Conservation (phyloP, 2,888 invertebrate species). For the Nephrotoma appendiculata region DNA sequence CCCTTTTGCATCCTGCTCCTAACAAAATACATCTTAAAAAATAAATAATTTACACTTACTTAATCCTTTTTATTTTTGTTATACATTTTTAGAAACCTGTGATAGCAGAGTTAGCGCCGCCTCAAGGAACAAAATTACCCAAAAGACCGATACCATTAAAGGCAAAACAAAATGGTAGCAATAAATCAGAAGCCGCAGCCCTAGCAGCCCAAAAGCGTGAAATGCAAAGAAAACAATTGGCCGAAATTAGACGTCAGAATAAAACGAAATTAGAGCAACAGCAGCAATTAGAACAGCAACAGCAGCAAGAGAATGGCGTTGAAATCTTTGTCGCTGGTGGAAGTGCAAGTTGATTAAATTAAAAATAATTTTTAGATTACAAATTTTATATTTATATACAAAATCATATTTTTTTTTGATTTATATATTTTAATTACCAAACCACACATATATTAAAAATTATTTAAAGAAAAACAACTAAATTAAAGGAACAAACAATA, state of each 20-base stretch:
- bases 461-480: background rate
- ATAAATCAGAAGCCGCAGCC: slow-evolving; percentile 17
- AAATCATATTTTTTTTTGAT: background rate
- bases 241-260: slow-evolving; percentile 41
- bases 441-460: background rate
- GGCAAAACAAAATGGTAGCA: slow-evolving; percentile 11
- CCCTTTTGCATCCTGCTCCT: too few species aligned
- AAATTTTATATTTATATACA: background rate
- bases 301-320: background rate
- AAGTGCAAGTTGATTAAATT: background rate
- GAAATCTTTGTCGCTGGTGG: slow-evolving; percentile 2
- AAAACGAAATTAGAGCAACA: slow-evolving; percentile 17
- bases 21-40: too few species aligned
- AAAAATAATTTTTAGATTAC: background rate
- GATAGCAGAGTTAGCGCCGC: slow-evolving; percentile 12
- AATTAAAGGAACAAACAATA: background rate
- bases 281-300: background rate
- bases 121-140: slow-evolving; percentile 16
- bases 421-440: background rate
- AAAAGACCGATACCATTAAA: slow-evolving; percentile 19
- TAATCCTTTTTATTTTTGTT: too few species aligned
- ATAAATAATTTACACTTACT: too few species aligned
- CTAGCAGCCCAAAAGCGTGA: slow-evolving; percentile 44
- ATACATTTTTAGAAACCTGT: slow-evolving; percentile 16
- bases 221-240: slow-evolving; percentile 61